Evolutionary conservation across 2,888 invertebrate species (phyloP).

Genomic region (Agonopterix alstromeriana): DNA sequence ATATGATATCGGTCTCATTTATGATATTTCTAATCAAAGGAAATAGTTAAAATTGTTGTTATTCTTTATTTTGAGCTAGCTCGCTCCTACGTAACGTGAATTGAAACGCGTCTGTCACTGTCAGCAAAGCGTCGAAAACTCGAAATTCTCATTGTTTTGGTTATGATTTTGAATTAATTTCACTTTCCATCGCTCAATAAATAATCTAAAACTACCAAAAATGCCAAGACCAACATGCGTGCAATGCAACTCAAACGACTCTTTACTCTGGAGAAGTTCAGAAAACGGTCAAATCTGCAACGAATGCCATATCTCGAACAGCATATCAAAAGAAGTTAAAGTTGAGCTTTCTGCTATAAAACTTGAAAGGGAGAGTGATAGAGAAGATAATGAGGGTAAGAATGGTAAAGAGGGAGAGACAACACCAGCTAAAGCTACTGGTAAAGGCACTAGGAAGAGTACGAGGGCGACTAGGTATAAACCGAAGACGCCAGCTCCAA

Average conservation of each 20-base stretch:
- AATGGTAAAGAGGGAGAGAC: conserved; percentile 50
- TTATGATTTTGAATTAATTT: conserved; percentile 13
- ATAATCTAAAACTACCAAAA: conserved; percentile 34
- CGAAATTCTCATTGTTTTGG: conserved; percentile 7
- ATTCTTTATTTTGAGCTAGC: too few relatives aligned
- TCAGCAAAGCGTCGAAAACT: conserved; percentile 6
- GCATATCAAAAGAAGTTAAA: conserved; percentile 45
- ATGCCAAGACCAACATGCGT: conserved; percentile 80
- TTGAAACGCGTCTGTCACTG: conserved; percentile 9
- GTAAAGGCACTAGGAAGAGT: conserved; percentile 76
- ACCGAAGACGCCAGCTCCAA: conserved; percentile 51
- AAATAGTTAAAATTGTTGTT: too few relatives aligned
- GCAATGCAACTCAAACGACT: conserved; percentile 82
- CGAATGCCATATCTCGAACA: conserved; percentile 79
- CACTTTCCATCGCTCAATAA: not conserved
- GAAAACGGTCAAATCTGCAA: conserved; percentile 87
- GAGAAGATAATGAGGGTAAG: conserved; percentile 35
- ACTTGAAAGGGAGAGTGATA: conserved; percentile 50
- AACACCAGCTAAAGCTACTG: conserved; percentile 65
- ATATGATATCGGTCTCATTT: too few relatives aligned
- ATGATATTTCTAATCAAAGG: too few relatives aligned
- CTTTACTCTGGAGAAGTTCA: conserved; percentile 85
- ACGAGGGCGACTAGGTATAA: conserved; percentile 77
- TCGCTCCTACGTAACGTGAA: conserved; percentile 2
- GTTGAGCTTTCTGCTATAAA: conserved; percentile 32